Evolutionary conservation across 2,797 vertebrate species (phyloP), one percentile per base, ranked within the genome.

Genomic region (Acipenser transmontanus): DNA sequence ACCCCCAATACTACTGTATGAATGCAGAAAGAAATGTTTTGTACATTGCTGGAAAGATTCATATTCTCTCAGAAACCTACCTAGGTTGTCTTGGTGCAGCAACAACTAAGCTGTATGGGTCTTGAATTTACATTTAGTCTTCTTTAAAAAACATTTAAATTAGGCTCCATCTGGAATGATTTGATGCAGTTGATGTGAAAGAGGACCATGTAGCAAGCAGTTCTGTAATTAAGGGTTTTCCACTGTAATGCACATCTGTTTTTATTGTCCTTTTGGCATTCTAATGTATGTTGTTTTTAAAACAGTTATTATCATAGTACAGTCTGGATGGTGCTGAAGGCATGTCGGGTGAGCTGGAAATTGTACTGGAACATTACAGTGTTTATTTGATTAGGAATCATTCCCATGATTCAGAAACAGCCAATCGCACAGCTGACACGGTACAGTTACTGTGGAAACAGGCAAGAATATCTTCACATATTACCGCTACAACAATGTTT

Each of bases 161-260:
- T 88, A 74, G 78, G 77, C 87, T 86, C 84, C 84, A 86, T 84
- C 82, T 89, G 86, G 81, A 70, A 70, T 70, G 73, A 72, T 80
- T 69, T 64, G 69, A 69, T 62, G 71, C 52, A 52, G 67, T 72
- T 78, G 78, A 76, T 78, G 71, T 71, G 68, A 69, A 77, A 64
- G 34, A 34, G 34, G 34, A 4, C 34, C 34, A 34, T 34, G 34
- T 34, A 34, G 34, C 34, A 34, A 34, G 34, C 34, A 34, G 34
- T 34, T 3, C 34, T 34, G 34, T 34, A 34, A 34, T 34, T 34
- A 34, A 34, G 34, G 34, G 2, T 34, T 34, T 34, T 34, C 34
- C 34, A 34, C 34, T 34, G 34, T 34, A 34, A 34, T 34, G 34
- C 34, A 34, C 34, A 34, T 34, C 34, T 34, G 34, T 34, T 34